Conservation (phyloP, 2,113 vertebrate species). For the Anoplopoma fimbria region DNA sequence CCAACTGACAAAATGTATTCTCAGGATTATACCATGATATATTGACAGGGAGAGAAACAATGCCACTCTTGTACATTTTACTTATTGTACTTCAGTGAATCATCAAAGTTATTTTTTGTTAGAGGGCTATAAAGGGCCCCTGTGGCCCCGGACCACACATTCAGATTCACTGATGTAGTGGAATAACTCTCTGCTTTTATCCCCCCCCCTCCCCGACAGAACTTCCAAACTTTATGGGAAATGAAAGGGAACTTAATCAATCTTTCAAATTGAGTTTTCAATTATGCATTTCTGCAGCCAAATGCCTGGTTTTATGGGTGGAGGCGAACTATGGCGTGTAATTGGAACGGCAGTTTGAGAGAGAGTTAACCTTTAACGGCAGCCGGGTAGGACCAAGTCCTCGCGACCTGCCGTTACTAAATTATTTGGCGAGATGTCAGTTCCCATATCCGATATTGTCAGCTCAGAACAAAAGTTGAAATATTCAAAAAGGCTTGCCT, state of each 20-base stretch:
- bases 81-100: too few relatives aligned
- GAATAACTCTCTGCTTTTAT: slow-evolving; percentile 31
- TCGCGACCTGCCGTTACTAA: slow-evolving; percentile 65
- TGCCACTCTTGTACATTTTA: not conserved
- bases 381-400: slow-evolving; percentile 43
- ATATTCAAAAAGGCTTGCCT: slow-evolving; percentile 32
- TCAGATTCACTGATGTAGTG: not conserved
- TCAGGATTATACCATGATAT: not conserved
- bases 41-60: not conserved
- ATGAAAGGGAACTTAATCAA: slow-evolving; percentile 52
- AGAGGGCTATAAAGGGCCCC: not conserved
- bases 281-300: slow-evolving; percentile 62
- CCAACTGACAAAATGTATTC: not conserved
- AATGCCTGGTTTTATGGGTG: slow-evolving; percentile 74
- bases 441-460: slow-evolving; percentile 24
- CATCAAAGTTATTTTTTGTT: too few relatives aligned
- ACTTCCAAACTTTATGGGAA: slow-evolving; percentile 42
- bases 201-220: slow-evolving; percentile 17
- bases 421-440: slow-evolving; percentile 69
- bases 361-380: slow-evolving; percentile 79
- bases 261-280: slow-evolving; percentile 61
- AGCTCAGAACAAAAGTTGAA: slow-evolving; percentile 47
- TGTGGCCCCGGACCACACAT: slow-evolving; percentile 1
- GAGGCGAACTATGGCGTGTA: slow-evolving; percentile 58
- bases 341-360: slow-evolving; percentile 73